Evolutionary conservation across 2,888 invertebrate species (phyloP), one percentile per base, ranked within the genome.

Genomic region (Melinaea marsaeus): DNA sequence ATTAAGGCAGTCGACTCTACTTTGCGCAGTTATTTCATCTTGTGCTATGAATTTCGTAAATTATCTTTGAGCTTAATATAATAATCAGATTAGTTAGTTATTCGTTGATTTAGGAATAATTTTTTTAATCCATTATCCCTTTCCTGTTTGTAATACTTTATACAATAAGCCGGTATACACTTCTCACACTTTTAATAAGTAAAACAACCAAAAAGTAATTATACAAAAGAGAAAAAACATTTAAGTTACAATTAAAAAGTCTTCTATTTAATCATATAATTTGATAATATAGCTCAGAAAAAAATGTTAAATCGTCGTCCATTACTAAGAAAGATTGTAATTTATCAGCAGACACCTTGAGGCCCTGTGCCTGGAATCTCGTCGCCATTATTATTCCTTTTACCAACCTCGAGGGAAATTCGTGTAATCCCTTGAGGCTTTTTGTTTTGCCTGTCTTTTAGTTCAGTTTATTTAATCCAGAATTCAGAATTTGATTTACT

Each of bases 241-340:
- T 32, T 11, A 51, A n/a, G 32, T 32, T 7, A 51, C 11, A 9
- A 32, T 51, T 51, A 51, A 32, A 32, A n/a, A 22, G 1, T 32
- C 7, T 7, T 32, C 7, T 9, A 51, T 32, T 7, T 11, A 51
- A 32, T 51, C 32, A 7, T 51, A 32, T 51, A 51, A 51, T 51
- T 32, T 51, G 32, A 32, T 32, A 51, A 32, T 9, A 42, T 9
- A 42, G 13, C 33, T 32, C 54, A 42, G 55, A n/a, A 37, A 34
- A 65, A 68, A 67, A 68, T 61, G 60, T 77, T 77, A 78, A 80
- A 78, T 75, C 76, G 75, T 71, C 73, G 73, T 70, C 81, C 81
- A 86, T 88, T 87, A 85, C 75, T 78, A 84, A 71, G 85, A 84
- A 85, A 86, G 82, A 82, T 77, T 75, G 84, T 80, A 85, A 88